phyloP scores from a whole-genome alignment of 2,797 vertebrate genomes.

The Scyliorhinus canicula region DNA sequence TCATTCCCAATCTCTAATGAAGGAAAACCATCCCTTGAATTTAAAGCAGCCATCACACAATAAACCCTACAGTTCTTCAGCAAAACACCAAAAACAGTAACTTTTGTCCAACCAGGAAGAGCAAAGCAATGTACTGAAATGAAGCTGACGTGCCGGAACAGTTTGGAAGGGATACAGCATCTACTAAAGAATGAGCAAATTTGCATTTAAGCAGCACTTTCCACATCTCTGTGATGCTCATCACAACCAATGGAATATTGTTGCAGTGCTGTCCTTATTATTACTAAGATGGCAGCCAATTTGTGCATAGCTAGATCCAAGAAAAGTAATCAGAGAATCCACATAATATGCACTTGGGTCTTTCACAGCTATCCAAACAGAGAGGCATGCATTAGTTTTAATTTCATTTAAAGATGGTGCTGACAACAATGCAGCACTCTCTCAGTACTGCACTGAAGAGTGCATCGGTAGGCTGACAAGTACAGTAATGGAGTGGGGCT shows the following conservation, averaged over 20 bases:
- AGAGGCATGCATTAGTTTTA: too few relatives aligned
- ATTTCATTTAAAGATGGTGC: too few relatives aligned
- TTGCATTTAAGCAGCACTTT: too few relatives aligned
- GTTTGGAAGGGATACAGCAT: neutral
- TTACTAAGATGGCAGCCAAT: neutral
- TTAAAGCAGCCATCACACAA: neutral
- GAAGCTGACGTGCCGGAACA: neutral
- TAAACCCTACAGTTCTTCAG: neutral
- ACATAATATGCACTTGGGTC: neutral
- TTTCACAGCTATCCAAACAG: neutral
- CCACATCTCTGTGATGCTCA: neutral
- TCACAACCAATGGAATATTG: neutral
- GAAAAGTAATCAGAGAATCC: neutral
- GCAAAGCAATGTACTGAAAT: neutral
- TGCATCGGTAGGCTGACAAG: too few relatives aligned
- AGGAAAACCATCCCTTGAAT: neutral
- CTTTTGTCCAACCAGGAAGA: neutral
- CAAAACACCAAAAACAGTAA: neutral
- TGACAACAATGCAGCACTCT: too few relatives aligned
- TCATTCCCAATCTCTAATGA: neutral
- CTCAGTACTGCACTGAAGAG: too few relatives aligned
- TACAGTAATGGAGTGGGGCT: too few relatives aligned
- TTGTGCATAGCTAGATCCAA: neutral
- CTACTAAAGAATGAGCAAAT: neutral
- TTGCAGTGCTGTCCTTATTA: neutral